Percentiles rank a stretch among this genome's conserved stretches.
These are phyloP conservation scores for Hylomyscus alleni DNA, from an alignment of 2,797 vertebrate species.

Conservation along the genomic window DNA sequence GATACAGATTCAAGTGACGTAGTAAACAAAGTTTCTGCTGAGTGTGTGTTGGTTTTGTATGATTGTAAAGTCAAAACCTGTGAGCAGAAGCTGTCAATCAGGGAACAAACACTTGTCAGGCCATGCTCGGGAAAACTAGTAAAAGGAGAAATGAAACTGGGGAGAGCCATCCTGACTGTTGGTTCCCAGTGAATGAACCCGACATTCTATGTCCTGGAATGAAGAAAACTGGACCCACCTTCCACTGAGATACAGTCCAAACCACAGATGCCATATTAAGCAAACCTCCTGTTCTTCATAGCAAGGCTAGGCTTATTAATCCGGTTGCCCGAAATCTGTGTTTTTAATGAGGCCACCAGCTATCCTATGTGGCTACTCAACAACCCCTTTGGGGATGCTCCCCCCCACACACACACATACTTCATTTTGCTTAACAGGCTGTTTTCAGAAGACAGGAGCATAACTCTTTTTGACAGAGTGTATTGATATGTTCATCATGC, in stretches of 20 bases:
- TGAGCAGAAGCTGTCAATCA: neutral
- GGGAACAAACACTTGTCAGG: neutral
- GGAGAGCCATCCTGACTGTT: neutral
- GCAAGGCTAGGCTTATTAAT: neutral
- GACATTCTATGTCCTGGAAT: neutral
- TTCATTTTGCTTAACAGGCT: conserved; percentile 73
- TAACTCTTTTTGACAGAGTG: conserved; percentile 74
- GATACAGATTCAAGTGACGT: neutral
- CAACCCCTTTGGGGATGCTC: conserved; percentile 27
- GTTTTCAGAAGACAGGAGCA: neutral
- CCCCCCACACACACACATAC: neutral
- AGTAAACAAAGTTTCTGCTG: neutral
- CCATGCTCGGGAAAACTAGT: neutral
- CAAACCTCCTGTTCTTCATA: neutral
- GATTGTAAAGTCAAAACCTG: neutral
- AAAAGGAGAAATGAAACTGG: neutral
- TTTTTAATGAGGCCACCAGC: neutral
- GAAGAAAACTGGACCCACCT: neutral
- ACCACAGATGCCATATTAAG: neutral
- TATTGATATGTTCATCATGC: conserved; percentile 74
- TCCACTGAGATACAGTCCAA: neutral
- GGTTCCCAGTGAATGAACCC: neutral
- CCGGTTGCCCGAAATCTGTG: neutral
- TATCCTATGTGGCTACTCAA: neutral
- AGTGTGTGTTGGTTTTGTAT: neutral